Base-by-base conservation (phyloP, 2,797 vertebrate species). In the Acomys russatus region DNA sequence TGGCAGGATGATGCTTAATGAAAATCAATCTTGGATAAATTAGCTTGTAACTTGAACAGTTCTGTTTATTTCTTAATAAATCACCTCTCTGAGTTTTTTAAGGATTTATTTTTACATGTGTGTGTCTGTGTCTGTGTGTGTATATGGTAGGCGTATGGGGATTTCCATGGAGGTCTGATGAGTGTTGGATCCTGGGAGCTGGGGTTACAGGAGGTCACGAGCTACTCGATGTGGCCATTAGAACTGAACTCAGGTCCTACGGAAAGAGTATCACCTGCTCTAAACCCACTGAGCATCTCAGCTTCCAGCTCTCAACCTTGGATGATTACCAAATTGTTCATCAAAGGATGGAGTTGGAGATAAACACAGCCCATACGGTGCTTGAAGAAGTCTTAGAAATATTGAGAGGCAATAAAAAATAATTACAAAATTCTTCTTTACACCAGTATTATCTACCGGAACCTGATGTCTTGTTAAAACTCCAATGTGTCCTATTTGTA, bases 391-490 rank as follows among this genome's bases (percentile, higher is more conserved):
- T 92, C 90, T 61, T 88, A 33, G n/a, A 88, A 94, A 79, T 73
- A 82, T n/a, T 35, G 76, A 85, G 68, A 76, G 17, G 59, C 88
- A 92, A 86, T 82, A 80, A 91, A 88, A 88, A 94, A 77, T 71
- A 94, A 95, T 49, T 12, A 68, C 4, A 23, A 92, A 89, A 3
- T 85, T 71, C 74, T 68, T 73, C 73, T 66, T 94, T 63, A n/a
- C 73, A 85, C 68, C 78, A 96, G 12, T 44, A 73, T 88, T 85
- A 63, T 76, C 33, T 85, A 49, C 64, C 90, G 38, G 63, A 88
- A 92, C 73, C 20, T 28, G 25, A 77, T 82, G n/a, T 88, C 94
- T 88, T 94, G 68, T 90, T 96, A 84, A 94, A 92, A 49, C 51
- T 86, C 9, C 6, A 83, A 54, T 30, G 22, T 88, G 12, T 87